Evolutionary conservation across 2,113 vertebrate species (phyloP), one percentile per base, ranked within the genome.

Genomic region (Barnardius zonarius): DNA sequence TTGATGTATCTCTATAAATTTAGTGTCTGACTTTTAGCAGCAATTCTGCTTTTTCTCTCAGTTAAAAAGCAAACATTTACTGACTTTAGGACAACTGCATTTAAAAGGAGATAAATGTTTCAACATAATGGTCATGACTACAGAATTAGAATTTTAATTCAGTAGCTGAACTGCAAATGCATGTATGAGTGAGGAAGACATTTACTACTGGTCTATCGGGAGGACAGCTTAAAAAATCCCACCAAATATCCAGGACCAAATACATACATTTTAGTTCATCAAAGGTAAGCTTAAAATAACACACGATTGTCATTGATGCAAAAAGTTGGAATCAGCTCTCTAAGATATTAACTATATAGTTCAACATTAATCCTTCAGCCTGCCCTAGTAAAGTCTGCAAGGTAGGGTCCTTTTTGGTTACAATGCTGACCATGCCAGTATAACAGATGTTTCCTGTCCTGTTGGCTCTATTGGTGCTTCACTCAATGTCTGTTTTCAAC

Each of bases 401-500:
- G 74, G 74, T 59, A 72, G 82, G 48, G 73, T 63, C 25, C 62
- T 75, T 84, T 61, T 9, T 1, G 2, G 74, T 43, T 55, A 33
- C 20, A 51, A 13, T 18, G 51, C 68, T 81, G 55, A 59, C 69
- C 75, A 39, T 82, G 85, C 44, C 85, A 90, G 35, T 24, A 15
- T 22, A 27, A 82, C 78, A 88, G 87, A 89, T 76, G 82, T 69
- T 93, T 90, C 78, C 67, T 76, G 57, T 95, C 66, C 78, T 84
- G 13, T 19, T 79, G 52, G 35, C 27, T 86, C 55, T 15, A 30
- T 69, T 61, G 62, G 43, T 24, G 52, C 77, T 91, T 73, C 62
- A 82, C 41, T 73, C 31, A 44, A 7, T 64, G 85, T 90, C 73
- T 87, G 22, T 73, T 91, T 84, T 52, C 59, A 89, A 15, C 13